Evolutionary conservation across 1,140 invertebrate species (phyloP).

Genomic region (Orchestia grillus): DNA sequence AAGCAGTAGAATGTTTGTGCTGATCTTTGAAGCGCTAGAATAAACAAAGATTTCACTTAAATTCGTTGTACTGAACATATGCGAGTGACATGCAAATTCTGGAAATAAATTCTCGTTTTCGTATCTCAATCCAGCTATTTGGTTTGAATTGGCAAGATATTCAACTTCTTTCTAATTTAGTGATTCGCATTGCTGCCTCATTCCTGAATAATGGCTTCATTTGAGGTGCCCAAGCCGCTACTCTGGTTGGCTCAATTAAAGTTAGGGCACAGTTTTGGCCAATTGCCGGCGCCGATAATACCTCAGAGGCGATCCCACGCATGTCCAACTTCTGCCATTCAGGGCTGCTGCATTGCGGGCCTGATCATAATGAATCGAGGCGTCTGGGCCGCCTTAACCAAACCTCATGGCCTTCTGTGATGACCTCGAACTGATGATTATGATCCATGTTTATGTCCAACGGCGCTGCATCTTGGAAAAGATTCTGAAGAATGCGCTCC

Average conservation of each 20-base stretch:
- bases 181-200: background rate
- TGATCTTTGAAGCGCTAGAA: background rate
- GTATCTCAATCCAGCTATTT: background rate
- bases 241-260: constrained; percentile 33
- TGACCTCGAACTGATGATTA: background rate
- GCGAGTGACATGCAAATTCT: background rate
- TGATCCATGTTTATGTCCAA: background rate
- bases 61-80: background rate
- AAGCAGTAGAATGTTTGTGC: background rate
- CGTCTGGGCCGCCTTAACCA: constrained; percentile 18
- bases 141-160: background rate
- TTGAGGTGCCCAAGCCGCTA: background rate
- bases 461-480: background rate
- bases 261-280: constrained; percentile 18
- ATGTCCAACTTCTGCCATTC: background rate
- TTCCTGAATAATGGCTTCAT: background rate
- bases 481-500: background rate
- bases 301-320: background rate
- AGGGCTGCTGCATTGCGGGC: background rate
- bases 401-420: background rate
- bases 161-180: background rate
- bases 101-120: background rate
- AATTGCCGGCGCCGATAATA: background rate
- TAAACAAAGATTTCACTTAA: background rate
- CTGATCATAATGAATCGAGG: constrained; percentile 29